These are phyloP conservation scores for Ceratina australensis DNA, from an alignment of 1,140 invertebrate species.

Conservation along the genomic window DNA sequence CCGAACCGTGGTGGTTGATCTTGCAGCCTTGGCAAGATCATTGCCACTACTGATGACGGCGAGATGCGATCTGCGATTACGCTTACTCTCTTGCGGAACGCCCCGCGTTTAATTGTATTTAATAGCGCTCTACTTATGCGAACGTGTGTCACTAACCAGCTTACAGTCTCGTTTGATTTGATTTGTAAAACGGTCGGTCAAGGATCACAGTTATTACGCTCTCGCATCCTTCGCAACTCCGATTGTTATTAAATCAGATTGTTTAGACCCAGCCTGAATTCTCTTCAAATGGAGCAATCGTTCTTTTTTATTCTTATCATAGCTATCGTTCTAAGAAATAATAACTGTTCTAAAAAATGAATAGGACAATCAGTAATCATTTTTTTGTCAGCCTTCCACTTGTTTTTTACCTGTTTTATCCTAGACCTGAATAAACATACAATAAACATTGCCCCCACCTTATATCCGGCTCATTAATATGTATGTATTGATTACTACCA, in stretches of 20 bases:
- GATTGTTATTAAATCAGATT: neutral
- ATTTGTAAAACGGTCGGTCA: slow-evolving; percentile 23
- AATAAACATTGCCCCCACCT: neutral
- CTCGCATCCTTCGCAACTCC: neutral
- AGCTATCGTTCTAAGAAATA: neutral
- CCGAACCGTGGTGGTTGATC: slow-evolving; percentile 24
- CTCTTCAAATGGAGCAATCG: too few relatives aligned
- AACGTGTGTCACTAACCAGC: neutral
- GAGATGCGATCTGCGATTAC: slow-evolving; percentile 11
- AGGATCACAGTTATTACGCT: neutral
- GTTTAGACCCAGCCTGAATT: too few relatives aligned
- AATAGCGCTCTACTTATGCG: slow-evolving; percentile 15
- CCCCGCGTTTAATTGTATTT: slow-evolving; percentile 17
- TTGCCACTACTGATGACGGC: slow-evolving; percentile 36
- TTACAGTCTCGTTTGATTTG: neutral
- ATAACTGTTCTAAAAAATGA: neutral
- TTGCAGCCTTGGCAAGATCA: slow-evolving; percentile 55
- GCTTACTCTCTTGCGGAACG: slow-evolving; percentile 14
- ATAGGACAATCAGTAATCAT: too few relatives aligned
- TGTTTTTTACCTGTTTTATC: slow-evolving; percentile 2
- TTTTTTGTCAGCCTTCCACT: too few relatives aligned
- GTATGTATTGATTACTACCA: neutral
- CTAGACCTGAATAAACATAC: slow-evolving; percentile 2
- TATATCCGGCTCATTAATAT: neutral
- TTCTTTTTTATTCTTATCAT: too few relatives aligned